Evolutionary conservation across 2,888 invertebrate genomes (phyloP), one percentile per base, ranked within the genome.

Genomic region (Cetonia aurata): DNA sequence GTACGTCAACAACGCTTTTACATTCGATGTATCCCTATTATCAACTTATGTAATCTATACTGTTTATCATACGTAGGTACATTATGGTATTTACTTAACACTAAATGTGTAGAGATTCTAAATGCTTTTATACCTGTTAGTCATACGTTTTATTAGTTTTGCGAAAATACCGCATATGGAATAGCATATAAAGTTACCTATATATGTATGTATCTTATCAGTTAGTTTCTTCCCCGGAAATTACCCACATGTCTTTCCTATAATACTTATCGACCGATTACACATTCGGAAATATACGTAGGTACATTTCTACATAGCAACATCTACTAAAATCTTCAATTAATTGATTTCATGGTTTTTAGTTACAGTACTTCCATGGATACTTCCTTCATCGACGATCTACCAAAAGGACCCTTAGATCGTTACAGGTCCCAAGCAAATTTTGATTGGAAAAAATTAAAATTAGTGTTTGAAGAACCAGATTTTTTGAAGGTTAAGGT

Each of bases 391-490:
- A 86, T 93, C 77, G 88, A 88, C 57, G 90, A 93, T 82, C 84
- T 92, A 71, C 91, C 92, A 15, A 88, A 86, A 56, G 94, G 95
- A 71, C 95, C 96, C 6, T 85, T 97, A 75, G 93, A 94, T 80
- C 84, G 79, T 0, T 96, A 94, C 83, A 90, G 97, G 76, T 91
- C 90, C 76, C 89, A 88, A 74, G 92, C 95, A 0, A 90, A 91
- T 13, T 96, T 97, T 79, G 89, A 95, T 81, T 96, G 96, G 95
- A 96, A 95, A 84, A 88, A 89, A 73, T 87, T 98, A 83, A 93
- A 92, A 81, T 81, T 94, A 52, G 89, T 93, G 67, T 86, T 96
- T 72, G 95, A 96, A 82, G 93, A 93, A 74, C 82, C 86, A 67
- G 91, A 93, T 60, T 86, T 89, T 73, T 83, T 96, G 41, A 88